Evolutionary conservation across 2,113 vertebrate genomes (phyloP).

Genomic region (Siniperca chuatsi): DNA sequence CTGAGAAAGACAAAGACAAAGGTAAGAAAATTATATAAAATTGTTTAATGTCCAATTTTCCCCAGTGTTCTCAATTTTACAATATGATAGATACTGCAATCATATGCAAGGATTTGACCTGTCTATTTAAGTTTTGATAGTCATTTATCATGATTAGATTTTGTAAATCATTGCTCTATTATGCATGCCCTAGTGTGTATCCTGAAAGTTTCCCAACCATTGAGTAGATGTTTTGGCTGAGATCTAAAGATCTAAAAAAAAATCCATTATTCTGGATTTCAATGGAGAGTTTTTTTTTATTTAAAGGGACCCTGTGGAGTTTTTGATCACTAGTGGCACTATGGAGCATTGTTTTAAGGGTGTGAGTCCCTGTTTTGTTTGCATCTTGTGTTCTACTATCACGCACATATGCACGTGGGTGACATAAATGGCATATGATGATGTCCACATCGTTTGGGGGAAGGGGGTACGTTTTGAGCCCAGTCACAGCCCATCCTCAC

Average conservation of each 20-base stretch:
- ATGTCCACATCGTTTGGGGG: too few species aligned
- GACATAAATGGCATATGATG: neutral
- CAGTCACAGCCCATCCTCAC: too few species aligned
- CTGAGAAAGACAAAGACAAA: constrained; percentile 57
- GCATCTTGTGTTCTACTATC: neutral
- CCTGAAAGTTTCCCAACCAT: neutral
- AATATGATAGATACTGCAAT: neutral
- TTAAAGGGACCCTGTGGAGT: neutral
- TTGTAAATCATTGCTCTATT: neutral
- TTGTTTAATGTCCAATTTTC: neutral
- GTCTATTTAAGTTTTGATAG: neutral
- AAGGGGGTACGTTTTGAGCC: too few species aligned
- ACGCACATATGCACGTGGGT: too few species aligned
- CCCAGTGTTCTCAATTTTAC: neutral
- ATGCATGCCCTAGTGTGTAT: neutral
- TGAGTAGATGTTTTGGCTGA: neutral
- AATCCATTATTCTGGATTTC: neutral
- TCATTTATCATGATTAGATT: neutral
- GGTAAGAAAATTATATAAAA: neutral
- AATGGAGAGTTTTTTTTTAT: neutral
- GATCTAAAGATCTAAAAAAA: too few species aligned
- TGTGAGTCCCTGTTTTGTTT: neutral
- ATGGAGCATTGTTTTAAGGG: neutral
- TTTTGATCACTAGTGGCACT: neutral
- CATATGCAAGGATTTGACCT: neutral